These are phyloP conservation scores for Jacana jacana DNA, from an alignment of 2,113 vertebrate species.

Conservation along the genomic window DNA sequence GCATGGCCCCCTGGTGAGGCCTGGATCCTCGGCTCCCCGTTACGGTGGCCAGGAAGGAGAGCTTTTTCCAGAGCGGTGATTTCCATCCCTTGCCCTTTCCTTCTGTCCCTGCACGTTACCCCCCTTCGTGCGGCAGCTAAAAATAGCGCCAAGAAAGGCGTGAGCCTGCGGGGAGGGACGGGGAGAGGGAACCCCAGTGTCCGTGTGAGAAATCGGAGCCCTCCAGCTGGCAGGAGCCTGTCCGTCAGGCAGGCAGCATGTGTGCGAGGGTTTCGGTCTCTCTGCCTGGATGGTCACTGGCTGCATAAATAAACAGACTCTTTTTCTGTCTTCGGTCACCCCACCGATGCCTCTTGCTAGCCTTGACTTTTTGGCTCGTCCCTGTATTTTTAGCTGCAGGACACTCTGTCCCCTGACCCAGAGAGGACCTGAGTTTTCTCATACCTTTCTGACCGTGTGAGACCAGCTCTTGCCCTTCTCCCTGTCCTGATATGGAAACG, in stretches of 20 bases:
- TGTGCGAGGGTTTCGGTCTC: background rate
- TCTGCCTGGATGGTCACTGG: background rate
- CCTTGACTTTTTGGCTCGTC: conserved; percentile 9
- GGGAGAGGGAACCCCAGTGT: background rate
- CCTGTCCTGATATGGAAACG: background rate
- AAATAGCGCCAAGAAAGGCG: background rate
- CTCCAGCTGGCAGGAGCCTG: conserved; percentile 44
- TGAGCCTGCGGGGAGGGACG: background rate
- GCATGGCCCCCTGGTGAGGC: accelerated
- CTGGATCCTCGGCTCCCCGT: background rate
- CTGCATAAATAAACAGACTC: conserved; percentile 13
- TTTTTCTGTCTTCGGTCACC: background rate
- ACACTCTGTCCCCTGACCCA: background rate
- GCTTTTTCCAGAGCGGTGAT: background rate
- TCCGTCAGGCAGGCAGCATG: conserved; percentile 1
- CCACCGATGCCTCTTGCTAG: background rate
- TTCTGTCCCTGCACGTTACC: background rate
- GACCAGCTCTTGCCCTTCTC: background rate
- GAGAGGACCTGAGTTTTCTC: background rate
- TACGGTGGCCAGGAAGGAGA: background rate
- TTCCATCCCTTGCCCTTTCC: background rate
- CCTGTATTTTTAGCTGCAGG: conserved; percentile 52
- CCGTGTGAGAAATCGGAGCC: background rate
- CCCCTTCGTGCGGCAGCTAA: background rate
- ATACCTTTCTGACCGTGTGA: background rate